These are phyloP conservation scores for Acrocephalus scirpaceus DNA, from an alignment of 2,797 vertebrate species.

Conservation along the genomic window DNA sequence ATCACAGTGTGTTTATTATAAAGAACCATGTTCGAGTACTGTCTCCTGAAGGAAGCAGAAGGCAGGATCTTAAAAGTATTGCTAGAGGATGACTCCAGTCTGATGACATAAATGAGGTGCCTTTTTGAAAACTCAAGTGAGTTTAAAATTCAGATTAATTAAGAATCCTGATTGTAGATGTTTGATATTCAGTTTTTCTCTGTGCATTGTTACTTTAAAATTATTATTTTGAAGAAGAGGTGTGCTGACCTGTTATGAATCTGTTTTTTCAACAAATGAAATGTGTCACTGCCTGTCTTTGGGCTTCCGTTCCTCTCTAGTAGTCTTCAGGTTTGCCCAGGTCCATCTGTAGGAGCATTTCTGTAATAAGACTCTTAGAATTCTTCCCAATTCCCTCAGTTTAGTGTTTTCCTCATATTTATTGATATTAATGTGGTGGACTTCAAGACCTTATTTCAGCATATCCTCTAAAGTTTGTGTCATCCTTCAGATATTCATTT, in stretches of 20 bases:
- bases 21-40: background rate
- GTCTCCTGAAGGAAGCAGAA: background rate
- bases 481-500: background rate
- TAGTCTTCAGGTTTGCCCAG: background rate
- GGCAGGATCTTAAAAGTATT: background rate
- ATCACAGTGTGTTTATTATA: background rate
- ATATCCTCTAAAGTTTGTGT: background rate
- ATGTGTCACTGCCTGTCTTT: background rate
- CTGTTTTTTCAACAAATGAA: background rate
- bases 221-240: background rate
- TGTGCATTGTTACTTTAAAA: background rate
- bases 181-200: background rate
- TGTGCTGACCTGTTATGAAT: background rate
- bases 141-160: background rate
- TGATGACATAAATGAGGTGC: background rate
- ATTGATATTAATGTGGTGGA: background rate
- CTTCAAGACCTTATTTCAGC: background rate
- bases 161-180: background rate
- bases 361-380: background rate
- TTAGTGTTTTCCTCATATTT: background rate
- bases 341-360: background rate
- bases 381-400: background rate
- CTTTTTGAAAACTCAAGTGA: background rate
- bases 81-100: background rate
- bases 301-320: rapidly evolving